Conservation (phyloP, 2,888 invertebrate species). For the Acanthosoma haemorrhoidale region DNA sequence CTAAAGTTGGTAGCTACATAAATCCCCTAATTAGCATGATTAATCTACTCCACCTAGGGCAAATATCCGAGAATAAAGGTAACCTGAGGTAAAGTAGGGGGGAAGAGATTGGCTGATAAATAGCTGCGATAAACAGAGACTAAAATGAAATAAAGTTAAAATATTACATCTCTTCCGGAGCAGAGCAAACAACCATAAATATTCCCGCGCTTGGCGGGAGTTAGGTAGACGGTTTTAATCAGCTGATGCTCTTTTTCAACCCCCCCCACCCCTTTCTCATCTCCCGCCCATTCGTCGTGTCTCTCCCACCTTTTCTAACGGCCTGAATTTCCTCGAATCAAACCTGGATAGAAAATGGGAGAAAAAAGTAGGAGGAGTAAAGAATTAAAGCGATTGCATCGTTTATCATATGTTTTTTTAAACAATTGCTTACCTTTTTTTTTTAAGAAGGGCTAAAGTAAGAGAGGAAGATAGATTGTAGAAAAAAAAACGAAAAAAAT, state of each 20-base stretch:
- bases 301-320: too few relatives aligned
- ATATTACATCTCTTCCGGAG: not conserved
- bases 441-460: too few relatives aligned
- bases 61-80: not conserved
- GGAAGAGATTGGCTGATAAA: not conserved
- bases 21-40: not conserved
- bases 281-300: too few relatives aligned
- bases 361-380: too few relatives aligned
- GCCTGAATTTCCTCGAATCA: too few relatives aligned
- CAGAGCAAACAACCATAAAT: not conserved
- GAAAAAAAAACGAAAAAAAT: too few relatives aligned
- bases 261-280: not conserved
- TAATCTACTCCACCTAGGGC: not conserved
- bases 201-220: conserved; percentile 2
- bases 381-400: too few relatives aligned
- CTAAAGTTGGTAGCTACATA: not conserved
- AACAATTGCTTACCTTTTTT: too few relatives aligned
- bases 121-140: not conserved
- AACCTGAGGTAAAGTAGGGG: not conserved
- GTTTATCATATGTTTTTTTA: too few relatives aligned
- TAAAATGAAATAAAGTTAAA: not conserved
- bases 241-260: not conserved
- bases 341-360: too few relatives aligned
- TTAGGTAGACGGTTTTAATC: conserved; percentile 4
- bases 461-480: too few relatives aligned